phyloP scores from a whole-genome alignment of 1,140 invertebrate species.

The Papilio helenus region DNA sequence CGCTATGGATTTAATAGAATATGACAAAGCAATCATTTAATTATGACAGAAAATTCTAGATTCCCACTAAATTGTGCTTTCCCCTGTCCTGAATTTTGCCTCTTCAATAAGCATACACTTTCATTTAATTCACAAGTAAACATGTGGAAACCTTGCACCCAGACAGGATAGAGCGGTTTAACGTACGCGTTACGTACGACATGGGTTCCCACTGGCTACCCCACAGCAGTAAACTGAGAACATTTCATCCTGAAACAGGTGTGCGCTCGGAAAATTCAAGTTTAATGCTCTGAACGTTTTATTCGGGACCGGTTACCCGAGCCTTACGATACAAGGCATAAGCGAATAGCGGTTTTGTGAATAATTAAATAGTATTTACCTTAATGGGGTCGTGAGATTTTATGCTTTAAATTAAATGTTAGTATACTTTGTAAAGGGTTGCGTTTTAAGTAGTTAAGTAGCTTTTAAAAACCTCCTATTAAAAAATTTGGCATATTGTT shows the following conservation, averaged over 20 bases:
- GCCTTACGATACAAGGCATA: slow-evolving; percentile 43
- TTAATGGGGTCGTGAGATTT: background rate
- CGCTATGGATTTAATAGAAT: no score
- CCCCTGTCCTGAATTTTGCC: no score
- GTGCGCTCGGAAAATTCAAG: slow-evolving; percentile 66
- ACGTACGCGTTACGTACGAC: background rate
- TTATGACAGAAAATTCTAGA: no score
- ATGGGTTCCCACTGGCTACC: background rate
- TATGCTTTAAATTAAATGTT: background rate
- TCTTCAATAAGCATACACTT: background rate
- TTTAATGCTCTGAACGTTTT: slow-evolving; percentile 71
- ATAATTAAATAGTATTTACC: slow-evolving; percentile 22
- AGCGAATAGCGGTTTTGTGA: slow-evolving; percentile 36
- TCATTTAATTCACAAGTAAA: slow-evolving; percentile 17
- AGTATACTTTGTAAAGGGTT: background rate
- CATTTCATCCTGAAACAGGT: slow-evolving; percentile 58
- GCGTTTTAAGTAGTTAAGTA: background rate
- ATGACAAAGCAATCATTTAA: no score
- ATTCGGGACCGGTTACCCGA: slow-evolving; percentile 57
- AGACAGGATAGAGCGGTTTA: background rate
- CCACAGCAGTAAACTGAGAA: slow-evolving; percentile 20
- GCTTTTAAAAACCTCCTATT: no score
- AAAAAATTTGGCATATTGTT: no score
- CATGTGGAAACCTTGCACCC: background rate
- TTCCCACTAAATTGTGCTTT: no score